Percentiles rank a stretch among this genome's conserved stretches.
Conservation (phyloP, 2,888 invertebrate genomes). For the Pterostichus niger region DNA sequence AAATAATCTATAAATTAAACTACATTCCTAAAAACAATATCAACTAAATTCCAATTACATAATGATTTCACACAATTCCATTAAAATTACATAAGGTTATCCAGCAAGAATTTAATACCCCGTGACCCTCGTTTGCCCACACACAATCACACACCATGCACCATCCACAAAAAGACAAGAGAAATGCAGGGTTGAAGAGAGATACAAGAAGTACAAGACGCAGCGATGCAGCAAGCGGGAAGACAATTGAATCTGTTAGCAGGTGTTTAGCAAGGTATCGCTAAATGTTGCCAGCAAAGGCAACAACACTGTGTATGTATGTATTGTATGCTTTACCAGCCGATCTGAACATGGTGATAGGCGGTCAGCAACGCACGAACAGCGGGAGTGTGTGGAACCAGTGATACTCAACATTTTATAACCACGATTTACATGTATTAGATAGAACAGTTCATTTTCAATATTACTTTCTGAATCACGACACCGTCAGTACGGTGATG, state of each 20-base stretch:
- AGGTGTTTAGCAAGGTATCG: constrained; percentile 60
- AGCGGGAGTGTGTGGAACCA: constrained; percentile 26
- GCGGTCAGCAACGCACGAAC: constrained; percentile 48
- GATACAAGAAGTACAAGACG: neutral
- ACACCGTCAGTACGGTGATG: too few species aligned
- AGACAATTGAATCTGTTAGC: constrained; percentile 61
- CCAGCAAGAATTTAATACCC: neutral
- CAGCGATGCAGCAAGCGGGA: constrained; percentile 15
- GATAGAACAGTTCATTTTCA: neutral
- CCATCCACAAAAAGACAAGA: neutral
- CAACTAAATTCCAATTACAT: neutral
- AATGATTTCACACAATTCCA: neutral
- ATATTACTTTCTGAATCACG: too few species aligned
- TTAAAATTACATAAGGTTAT: constrained; percentile 12
- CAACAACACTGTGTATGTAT: constrained; percentile 32
- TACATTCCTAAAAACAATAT: too few species aligned
- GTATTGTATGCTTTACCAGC: constrained; percentile 46
- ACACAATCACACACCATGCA: constrained; percentile 5
- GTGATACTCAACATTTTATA: neutral
- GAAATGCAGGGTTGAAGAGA: constrained; percentile 7
- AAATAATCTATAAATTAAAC: too few species aligned
- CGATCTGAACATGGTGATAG: constrained; percentile 50
- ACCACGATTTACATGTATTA: neutral
- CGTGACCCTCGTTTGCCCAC: neutral
- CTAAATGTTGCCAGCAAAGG: constrained; percentile 51